A percentile compares a stretch with the other conserved stretches of the same genome.
These are phyloP conservation scores for Halocynthia roretzi DNA, from an alignment of 23 tunicate genomes.

Conservation along the genomic window DNA sequence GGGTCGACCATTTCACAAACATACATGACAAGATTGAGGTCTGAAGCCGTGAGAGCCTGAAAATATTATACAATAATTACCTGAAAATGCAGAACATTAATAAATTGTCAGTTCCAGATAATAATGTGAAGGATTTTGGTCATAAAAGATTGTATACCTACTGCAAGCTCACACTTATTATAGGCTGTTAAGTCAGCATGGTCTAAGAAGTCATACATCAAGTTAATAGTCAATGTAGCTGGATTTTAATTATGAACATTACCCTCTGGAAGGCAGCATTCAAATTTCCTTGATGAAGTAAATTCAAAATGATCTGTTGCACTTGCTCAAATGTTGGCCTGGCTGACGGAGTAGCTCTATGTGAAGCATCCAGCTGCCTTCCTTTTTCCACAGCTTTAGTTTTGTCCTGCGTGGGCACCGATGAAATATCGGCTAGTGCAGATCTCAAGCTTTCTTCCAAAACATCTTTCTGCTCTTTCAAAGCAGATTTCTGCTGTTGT, in stretches of 20 bases:
- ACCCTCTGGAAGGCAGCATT: slow-evolving; percentile 83
- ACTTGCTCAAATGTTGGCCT: slow-evolving; percentile 44
- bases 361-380: not conserved
- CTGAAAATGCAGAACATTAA: too few relatives aligned
- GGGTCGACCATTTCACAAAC: slow-evolving; percentile 80
- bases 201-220: too few relatives aligned
- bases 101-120: too few relatives aligned
- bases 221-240: too few relatives aligned
- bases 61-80: too few relatives aligned
- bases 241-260: slow-evolving; percentile 17
- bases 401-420: not conserved
- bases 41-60: slow-evolving; percentile 75
- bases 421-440: slow-evolving; percentile 2
- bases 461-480: slow-evolving; percentile 10
- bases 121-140: too few relatives aligned
- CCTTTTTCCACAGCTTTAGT: slow-evolving; percentile 3
- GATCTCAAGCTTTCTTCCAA: slow-evolving; percentile 5
- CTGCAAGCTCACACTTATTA: too few relatives aligned
- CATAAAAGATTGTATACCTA: too few relatives aligned
- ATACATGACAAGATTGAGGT: slow-evolving; percentile 66
- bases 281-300: slow-evolving; percentile 58
- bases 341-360: not conserved
- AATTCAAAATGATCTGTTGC: slow-evolving; percentile 53
- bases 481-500: slow-evolving; percentile 9
- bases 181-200: too few relatives aligned